Evolutionary conservation across 2,797 vertebrate species (phyloP).

Genomic region (Luscinia luscinia): DNA sequence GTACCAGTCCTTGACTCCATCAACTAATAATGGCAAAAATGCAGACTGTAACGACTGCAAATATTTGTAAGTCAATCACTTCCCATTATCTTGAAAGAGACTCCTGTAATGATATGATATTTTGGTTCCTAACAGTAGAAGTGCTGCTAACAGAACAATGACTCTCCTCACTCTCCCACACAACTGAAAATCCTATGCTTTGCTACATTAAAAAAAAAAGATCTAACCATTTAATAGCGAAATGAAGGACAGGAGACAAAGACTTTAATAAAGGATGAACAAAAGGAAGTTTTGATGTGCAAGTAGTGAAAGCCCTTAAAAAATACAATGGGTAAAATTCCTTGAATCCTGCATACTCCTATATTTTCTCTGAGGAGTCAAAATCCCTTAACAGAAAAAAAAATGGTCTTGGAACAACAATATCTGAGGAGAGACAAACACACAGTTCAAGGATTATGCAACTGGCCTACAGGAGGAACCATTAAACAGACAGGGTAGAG

Average conservation of each 20-base stretch:
- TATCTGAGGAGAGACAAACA: not conserved
- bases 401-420: not conserved
- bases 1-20: not conserved
- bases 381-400: not conserved
- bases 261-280: not conserved
- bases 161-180: not conserved
- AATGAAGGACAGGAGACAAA: constrained; percentile 3
- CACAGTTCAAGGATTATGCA: not conserved
- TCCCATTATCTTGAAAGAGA: not conserved
- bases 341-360: not conserved
- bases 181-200: not conserved
- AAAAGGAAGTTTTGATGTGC: not conserved
- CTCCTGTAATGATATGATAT: not conserved
- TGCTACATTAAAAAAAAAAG: not conserved
- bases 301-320: not conserved
- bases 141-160: not conserved
- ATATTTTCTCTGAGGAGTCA: not conserved
- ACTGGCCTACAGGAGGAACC: constrained; percentile 2
- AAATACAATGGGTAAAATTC: not conserved
- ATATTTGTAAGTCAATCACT: not conserved
- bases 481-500: not conserved
- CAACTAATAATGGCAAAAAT: not conserved
- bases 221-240: not conserved
- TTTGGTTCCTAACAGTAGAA: not conserved
- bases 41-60: not conserved